Evolutionary conservation across 2,888 invertebrate species (phyloP), one percentile per base, ranked within the genome.

Genomic region (Geotrupes spiniger): DNA sequence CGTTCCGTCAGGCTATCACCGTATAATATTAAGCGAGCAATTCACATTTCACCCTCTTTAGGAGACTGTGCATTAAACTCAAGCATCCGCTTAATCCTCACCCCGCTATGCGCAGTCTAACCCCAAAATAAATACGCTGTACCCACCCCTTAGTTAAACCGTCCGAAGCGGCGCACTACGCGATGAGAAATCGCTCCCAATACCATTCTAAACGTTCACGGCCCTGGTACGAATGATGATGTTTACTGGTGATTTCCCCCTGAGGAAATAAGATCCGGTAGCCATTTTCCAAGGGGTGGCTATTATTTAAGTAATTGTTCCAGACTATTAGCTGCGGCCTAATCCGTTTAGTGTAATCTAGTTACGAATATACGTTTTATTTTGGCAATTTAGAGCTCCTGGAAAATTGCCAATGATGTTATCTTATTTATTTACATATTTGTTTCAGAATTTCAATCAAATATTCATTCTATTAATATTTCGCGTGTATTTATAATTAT

Each of bases 241-340:
- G 68, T 67, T 69, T 67, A 63, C 65, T 65, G 63, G 63, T 57
- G 64, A 69, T 68, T 64, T 69, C 62, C 65, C 69, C 69, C 69
- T 57, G 58, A 69, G 69, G 70, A 69, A 69, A 70, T 69, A 69
- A 68, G 69, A 71, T 66, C 68, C 68, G 66, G 66, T 65, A 67
- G 68, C 70, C 71, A 71, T 71, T 70, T 69, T 70, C 66, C 45
- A 45, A 15, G 63, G 67, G 67, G 63, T 63, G 59, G 69, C 69
- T 70, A 70, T 68, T 71, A 71, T 70, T 71, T 71, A 71, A 70
- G 69, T 71, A 71, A 71, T 71, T 69, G 70, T 68, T 69, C 70
- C 65, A 67, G 63, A 59, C 69, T 69, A 71, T 71, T 71, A 69
- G 69, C 65, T 65, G 51, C 57, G 60, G 62, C 62, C 66, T 69